A percentile compares a stretch with the other conserved stretches of the same genome.
Evolutionary conservation across 2,888 invertebrate genomes (phyloP).

Genomic region (Camptogramma bilineatum): DNA sequence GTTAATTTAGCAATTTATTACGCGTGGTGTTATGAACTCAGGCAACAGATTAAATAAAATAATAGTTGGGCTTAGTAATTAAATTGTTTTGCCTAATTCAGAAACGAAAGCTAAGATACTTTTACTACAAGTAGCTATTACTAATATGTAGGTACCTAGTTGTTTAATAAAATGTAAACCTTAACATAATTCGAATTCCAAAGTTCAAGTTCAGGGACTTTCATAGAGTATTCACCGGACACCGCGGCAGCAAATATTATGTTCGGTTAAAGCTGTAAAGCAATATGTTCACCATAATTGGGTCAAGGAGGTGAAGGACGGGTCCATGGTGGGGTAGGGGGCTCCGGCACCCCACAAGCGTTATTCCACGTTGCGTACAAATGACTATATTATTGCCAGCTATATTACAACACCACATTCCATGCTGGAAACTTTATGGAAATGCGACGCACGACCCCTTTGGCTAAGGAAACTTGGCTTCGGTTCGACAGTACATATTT

Average conservation of each 20-base stretch:
- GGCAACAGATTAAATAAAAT: neutral
- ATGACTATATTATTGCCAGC: slow-evolving; percentile 72
- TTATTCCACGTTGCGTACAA: slow-evolving; percentile 72
- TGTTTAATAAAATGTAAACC: neutral
- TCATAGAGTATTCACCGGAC: slow-evolving; percentile 26
- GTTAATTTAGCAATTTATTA: slow-evolving; percentile 25
- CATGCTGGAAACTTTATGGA: slow-evolving; percentile 74
- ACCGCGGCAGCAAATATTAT: slow-evolving; percentile 34
- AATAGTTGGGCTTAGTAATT: neutral
- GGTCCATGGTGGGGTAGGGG: slow-evolving; percentile 59
- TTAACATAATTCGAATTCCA: neutral
- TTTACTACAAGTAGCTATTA: neutral
- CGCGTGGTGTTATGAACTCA: slow-evolving; percentile 1
- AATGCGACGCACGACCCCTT: slow-evolving; percentile 72
- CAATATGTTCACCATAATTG: slow-evolving; percentile 69
- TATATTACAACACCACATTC: slow-evolving; percentile 77
- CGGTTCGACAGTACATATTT: slow-evolving; percentile 55
- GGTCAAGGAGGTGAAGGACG: slow-evolving; percentile 75
- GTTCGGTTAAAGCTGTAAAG: slow-evolving; percentile 43
- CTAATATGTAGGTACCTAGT: neutral
- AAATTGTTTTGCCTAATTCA: slow-evolving; percentile 9
- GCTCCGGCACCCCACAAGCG: slow-evolving; percentile 53
- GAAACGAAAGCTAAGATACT: neutral
- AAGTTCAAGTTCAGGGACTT: slow-evolving; percentile 37
- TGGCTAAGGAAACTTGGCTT: slow-evolving; percentile 75